Base-by-base conservation (phyloP, 2,888 invertebrate genomes). In the Epirrhoe alternata region DNA sequence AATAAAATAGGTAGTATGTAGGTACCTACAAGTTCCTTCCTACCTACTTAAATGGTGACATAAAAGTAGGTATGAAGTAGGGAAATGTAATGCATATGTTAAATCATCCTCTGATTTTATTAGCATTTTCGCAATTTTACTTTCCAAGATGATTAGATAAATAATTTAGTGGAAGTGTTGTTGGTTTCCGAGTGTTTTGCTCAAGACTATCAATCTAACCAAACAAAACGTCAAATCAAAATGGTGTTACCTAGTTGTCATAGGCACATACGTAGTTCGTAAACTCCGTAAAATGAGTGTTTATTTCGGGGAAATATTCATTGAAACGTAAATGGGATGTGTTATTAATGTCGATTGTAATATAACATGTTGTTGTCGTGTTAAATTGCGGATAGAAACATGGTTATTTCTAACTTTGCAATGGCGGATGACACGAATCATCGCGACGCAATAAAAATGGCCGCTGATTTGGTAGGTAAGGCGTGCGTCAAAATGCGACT, bases 371-470 rank as follows among this genome's bases (percentile, higher is more conserved):
- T 81, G 79, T 80, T 76, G 66, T 75, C 82, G 91, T 87, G 91
- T 77, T 80, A 79, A 81, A 74, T 82, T 81, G 77, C 78, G 79
- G 78, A 78, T 81, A 80, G 66, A 84, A 82, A 77, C 78, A 79
- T 72, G 77, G 82, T 83, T 77, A 81, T 88, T 89, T 86, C 64
- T 81, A 73, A 82, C 83, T 86, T 87, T 87, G 82, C 89, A 93
- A 93, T 93, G 93, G 93, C 93, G 93, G 93, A 91, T 92, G 92
- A 92, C 93, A 93, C 92, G 92, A 93, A 89, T 88, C 91, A 88
- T 90, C 92, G 87, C 90, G 90, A 91, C 92, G 92, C 91, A 93
- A 93, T 92, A 92, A 93, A 93, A 87, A 93, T 93, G 93, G 93
- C 92, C 92, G 92, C 90, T 90, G 77, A 86, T 84, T 86, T 85